A percentile compares a stretch with the other conserved stretches of the same genome.
phyloP scores from a whole-genome alignment of 2,797 vertebrate species.

The Uromys caudimaculatus region DNA sequence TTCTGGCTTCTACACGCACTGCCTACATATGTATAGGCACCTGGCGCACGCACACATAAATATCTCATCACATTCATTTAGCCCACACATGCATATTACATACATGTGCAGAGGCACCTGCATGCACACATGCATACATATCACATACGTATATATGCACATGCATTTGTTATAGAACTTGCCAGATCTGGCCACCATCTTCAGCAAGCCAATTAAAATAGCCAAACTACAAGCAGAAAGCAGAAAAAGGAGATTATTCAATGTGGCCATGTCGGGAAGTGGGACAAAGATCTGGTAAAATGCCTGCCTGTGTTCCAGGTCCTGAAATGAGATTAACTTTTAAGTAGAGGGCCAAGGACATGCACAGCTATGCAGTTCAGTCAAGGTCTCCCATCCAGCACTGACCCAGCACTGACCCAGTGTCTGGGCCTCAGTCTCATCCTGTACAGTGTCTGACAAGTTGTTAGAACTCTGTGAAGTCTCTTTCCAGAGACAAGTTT shows the following conservation, averaged over 20 bases:
- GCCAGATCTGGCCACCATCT: not conserved
- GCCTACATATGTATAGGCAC: not conserved
- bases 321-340: not conserved
- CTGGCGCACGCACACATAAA: not conserved
- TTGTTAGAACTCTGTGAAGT: not conserved
- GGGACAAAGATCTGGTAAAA: not conserved
- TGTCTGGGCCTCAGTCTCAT: not conserved
- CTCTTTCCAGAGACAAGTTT: not conserved
- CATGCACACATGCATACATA: not conserved
- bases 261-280: not conserved
- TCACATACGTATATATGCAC: not conserved
- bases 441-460: not conserved
- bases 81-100: not conserved
- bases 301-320: not conserved
- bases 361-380: not conserved
- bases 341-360: not conserved
- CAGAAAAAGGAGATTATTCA: not conserved
- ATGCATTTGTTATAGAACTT: not conserved
- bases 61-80: not conserved
- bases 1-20: not conserved
- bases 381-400: no score
- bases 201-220: not conserved
- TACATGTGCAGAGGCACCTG: not conserved
- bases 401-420: not conserved
- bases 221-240: not conserved